phyloP scores from a whole-genome alignment of 1,140 invertebrate species.

The Formica selysi region DNA sequence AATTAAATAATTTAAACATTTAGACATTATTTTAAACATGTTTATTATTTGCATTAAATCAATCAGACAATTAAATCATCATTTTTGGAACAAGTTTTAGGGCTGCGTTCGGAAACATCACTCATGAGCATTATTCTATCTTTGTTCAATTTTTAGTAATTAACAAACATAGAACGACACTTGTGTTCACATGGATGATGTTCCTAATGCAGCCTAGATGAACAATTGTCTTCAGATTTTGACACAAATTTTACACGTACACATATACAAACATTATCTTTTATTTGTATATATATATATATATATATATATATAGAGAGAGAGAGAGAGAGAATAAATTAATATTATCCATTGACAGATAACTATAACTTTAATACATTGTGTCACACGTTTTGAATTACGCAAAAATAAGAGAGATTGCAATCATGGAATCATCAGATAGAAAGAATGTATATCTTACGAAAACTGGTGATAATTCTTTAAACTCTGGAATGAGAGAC shows the following conservation, averaged over 20 bases:
- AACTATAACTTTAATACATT: slow-evolving; percentile 15
- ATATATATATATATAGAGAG: too few species aligned
- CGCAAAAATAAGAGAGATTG: not conserved
- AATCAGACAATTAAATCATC: too few species aligned
- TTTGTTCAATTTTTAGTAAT: too few species aligned
- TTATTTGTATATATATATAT: not conserved
- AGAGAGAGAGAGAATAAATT: slow-evolving; percentile 6
- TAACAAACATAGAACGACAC: too few species aligned
- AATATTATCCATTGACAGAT: slow-evolving; percentile 18
- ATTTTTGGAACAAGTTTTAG: not conserved
- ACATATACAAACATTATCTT: not conserved
- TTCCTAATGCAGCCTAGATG: not conserved
- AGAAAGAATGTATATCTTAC: slow-evolving; percentile 74
- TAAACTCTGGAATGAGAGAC: slow-evolving; percentile 72
- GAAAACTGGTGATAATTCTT: slow-evolving; percentile 70
- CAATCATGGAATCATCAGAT: slow-evolving; percentile 71
- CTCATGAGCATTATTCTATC: too few species aligned
- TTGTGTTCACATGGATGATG: too few species aligned
- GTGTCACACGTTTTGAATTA: not conserved
- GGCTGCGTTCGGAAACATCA: too few species aligned
- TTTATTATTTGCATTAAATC: not conserved
- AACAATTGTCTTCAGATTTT: not conserved
- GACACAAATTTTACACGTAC: not conserved
- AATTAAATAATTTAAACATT: not conserved
- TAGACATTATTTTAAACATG: not conserved